phyloP scores from a whole-genome alignment of 2,888 invertebrate genomes.

The Brachyopa scutellaris region DNA sequence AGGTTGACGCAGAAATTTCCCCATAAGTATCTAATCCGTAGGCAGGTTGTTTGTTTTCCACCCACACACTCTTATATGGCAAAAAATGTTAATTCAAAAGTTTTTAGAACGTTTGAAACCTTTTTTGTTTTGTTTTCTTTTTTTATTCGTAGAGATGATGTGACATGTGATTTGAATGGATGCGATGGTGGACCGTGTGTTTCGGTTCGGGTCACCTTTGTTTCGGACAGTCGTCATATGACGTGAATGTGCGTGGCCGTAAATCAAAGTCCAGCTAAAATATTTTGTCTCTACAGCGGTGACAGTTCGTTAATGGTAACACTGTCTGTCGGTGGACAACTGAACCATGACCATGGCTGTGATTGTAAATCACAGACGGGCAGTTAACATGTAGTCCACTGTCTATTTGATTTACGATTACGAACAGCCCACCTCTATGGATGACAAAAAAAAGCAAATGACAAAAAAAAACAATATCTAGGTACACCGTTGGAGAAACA shows the following conservation, averaged over 20 bases:
- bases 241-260: constrained; percentile 63
- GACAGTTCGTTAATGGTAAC: constrained; percentile 63
- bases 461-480: too few relatives aligned
- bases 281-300: constrained; percentile 45
- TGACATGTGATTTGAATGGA: constrained; percentile 25
- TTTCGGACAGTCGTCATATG: constrained; percentile 63
- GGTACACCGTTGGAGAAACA: background rate
- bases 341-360: constrained; percentile 85
- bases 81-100: constrained; percentile 27
- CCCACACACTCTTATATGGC: background rate
- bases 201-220: constrained; percentile 43
- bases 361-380: constrained; percentile 67
- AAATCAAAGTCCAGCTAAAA: constrained; percentile 62
- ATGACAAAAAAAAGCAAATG: too few relatives aligned
- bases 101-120: constrained; percentile 11
- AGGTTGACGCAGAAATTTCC: background rate
- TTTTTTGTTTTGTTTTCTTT: background rate
- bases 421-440: constrained; percentile 25
- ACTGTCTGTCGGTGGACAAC: constrained; percentile 48
- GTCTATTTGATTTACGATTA: constrained; percentile 63
- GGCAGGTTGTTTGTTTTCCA: constrained; percentile 18
- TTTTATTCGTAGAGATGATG: background rate
- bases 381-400: constrained; percentile 63
- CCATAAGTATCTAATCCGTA: constrained; percentile 42
- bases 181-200: constrained; percentile 29